Conservation (phyloP, 2,888 invertebrate genomes). For the Muscina levida region DNA sequence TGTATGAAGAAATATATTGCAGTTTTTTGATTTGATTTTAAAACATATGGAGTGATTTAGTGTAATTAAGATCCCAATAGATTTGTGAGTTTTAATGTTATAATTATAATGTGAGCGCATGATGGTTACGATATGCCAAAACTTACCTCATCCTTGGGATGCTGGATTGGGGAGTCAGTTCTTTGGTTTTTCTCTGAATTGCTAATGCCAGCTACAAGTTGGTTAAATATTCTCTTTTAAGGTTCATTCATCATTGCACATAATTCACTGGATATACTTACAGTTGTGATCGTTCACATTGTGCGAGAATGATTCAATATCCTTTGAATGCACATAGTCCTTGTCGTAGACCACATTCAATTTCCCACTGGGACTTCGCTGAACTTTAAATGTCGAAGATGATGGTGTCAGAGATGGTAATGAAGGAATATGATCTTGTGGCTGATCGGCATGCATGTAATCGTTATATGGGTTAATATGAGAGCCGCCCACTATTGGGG, state of each 20-base stretch:
- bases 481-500: conserved; percentile 36
- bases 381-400: conserved; percentile 76
- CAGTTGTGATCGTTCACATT: background rate
- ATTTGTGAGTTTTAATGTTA: too few species aligned
- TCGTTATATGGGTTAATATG: conserved; percentile 48
- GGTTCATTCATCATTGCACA: background rate
- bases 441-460: conserved; percentile 52
- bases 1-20: too few species aligned
- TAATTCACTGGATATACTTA: conserved; percentile 43
- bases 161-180: background rate
- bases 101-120: too few species aligned
- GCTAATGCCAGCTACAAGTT: conserved; percentile 40
- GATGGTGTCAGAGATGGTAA: conserved; percentile 65
- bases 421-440: conserved; percentile 12
- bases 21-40: too few species aligned
- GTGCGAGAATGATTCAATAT: background rate
- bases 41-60: too few species aligned
- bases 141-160: background rate
- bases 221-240: conserved; percentile 18
- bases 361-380: conserved; percentile 77
- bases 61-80: too few species aligned
- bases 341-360: conserved; percentile 78
- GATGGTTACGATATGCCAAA: too few species aligned
- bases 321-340: conserved; percentile 11
- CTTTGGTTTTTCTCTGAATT: background rate